Evolutionary conservation across 2,113 vertebrate genomes (phyloP).

Genomic region (Motacilla tschutschensis): DNA sequence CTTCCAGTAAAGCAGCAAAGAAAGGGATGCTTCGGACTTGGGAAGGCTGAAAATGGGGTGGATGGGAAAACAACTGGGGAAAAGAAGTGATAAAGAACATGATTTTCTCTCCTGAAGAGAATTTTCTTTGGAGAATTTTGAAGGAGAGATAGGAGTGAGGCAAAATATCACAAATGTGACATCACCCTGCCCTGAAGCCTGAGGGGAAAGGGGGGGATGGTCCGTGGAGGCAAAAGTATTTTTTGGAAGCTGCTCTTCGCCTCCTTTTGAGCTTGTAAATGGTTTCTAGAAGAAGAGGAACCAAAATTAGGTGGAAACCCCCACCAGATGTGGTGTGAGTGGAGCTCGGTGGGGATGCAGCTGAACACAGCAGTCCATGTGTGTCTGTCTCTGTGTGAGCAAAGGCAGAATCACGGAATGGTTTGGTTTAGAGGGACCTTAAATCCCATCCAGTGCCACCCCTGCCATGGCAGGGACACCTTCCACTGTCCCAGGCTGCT

Average conservation of each 20-base stretch:
- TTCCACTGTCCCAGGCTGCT: accelerated
- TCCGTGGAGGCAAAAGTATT: accelerated
- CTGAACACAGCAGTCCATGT: background rate
- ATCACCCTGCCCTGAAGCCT: background rate
- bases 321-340: background rate
- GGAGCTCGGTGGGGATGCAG: background rate
- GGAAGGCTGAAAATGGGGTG: background rate
- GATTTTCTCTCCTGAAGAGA: background rate
- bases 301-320: accelerated
- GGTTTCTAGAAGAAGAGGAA: background rate
- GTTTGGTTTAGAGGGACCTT: background rate
- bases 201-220: background rate
- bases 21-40: background rate
- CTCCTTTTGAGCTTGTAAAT: background rate
- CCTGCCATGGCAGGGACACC: background rate
- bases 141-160: background rate
- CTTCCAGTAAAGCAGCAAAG: constrained; percentile 60
- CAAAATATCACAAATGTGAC: background rate
- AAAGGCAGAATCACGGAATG: background rate
- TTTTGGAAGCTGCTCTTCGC: background rate
- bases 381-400: accelerated
- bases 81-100: accelerated
- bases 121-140: background rate
- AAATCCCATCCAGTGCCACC: accelerated
- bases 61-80: background rate